phyloP scores from a whole-genome alignment of 2,797 vertebrate species.

The Neosilurus hyrtlii region DNA sequence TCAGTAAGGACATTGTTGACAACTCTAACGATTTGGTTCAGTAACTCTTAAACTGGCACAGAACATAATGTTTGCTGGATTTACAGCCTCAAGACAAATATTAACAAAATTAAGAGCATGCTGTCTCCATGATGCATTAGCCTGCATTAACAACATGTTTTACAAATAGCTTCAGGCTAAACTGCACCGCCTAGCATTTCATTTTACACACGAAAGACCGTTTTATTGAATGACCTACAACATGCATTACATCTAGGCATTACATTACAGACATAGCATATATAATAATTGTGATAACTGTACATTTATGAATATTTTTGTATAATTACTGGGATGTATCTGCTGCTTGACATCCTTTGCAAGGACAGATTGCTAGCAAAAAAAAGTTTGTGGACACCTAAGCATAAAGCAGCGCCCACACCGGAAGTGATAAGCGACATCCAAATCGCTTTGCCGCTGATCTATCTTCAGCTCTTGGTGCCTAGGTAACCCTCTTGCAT shows the following conservation, averaged over 20 bases:
- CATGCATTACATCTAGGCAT: background rate
- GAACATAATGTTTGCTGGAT: conserved; percentile 6
- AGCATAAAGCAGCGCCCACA: no score
- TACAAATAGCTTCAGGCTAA: conserved; percentile 25
- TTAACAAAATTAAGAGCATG: conserved; percentile 25
- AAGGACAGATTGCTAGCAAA: no score
- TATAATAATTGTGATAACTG: background rate
- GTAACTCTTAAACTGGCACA: conserved; percentile 11
- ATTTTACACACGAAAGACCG: background rate
- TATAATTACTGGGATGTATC: no score
- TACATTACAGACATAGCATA: background rate
- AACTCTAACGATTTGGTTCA: background rate
- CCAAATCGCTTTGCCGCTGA: no score
- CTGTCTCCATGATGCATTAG: conserved; percentile 4
- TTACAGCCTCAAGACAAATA: conserved; percentile 19
- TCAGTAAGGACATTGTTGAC: background rate
- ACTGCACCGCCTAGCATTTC: background rate
- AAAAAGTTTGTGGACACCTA: no score
- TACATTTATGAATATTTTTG: background rate
- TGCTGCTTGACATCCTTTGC: no score
- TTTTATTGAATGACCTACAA: background rate
- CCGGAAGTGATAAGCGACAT: no score
- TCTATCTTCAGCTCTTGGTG: no score
- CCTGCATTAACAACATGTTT: conserved; percentile 21
- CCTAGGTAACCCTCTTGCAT: no score